These are phyloP conservation scores for Papilio gigon DNA, from an alignment of 2,888 invertebrate species.

Conservation along the genomic window DNA sequence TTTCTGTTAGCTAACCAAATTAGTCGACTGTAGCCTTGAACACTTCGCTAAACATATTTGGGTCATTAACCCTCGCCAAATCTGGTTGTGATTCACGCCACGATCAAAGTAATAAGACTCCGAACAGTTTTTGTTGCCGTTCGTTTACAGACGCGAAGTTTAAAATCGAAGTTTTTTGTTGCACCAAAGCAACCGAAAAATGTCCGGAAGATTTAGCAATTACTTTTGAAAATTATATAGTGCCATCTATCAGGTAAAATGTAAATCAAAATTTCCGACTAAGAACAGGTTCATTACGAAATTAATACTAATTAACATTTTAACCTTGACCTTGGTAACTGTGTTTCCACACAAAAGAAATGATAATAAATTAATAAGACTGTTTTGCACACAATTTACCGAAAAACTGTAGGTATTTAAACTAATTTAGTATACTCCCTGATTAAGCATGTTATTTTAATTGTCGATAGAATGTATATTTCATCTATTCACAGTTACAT, in stretches of 20 bases:
- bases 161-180: slow-evolving; percentile 65
- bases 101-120: slow-evolving; percentile 78
- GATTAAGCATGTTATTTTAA: not conserved
- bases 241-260: slow-evolving; percentile 59
- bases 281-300: not conserved
- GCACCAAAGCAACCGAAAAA: slow-evolving; percentile 56
- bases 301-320: slow-evolving; percentile 21
- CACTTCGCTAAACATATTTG: slow-evolving; percentile 78
- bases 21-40: slow-evolving; percentile 77
- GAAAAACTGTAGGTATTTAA: not conserved
- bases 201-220: slow-evolving; percentile 67
- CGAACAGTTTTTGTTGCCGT: slow-evolving; percentile 78
- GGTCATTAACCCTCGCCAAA: slow-evolving; percentile 81
- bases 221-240: slow-evolving; percentile 50
- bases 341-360: slow-evolving; percentile 29
- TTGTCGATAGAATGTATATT: not conserved
- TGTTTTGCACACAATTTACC: slow-evolving; percentile 24
- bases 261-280: not conserved
- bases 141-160: slow-evolving; percentile 66
- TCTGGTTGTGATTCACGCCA: slow-evolving; percentile 80
- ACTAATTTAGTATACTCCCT: not conserved
- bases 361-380: slow-evolving; percentile 16
- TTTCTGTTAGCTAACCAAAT: slow-evolving; percentile 70
- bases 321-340: slow-evolving; percentile 35
- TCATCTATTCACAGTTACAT: slow-evolving; percentile 30